These are phyloP conservation scores for Lonchura striata DNA, from an alignment of 2,113 vertebrate genomes.

Conservation along the genomic window DNA sequence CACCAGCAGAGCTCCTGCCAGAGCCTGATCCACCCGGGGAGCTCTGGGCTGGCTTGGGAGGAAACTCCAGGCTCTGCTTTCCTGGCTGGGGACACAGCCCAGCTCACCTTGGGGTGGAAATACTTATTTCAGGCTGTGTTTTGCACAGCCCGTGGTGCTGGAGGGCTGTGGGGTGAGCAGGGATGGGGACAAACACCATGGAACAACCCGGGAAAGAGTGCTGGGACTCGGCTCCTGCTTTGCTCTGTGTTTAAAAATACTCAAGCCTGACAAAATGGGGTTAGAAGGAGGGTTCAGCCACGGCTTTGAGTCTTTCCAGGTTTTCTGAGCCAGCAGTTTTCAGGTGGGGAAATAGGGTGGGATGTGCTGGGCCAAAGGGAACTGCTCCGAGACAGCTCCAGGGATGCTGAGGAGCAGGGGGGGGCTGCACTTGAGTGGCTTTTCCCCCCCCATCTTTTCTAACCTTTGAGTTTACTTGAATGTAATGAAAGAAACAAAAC, in stretches of 20 bases:
- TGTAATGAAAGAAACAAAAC: neutral
- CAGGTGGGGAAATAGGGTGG: neutral
- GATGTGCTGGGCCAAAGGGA: neutral
- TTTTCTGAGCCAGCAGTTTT: neutral
- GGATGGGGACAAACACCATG: neutral
- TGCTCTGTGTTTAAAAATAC: conserved; percentile 39
- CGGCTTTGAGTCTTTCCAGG: neutral
- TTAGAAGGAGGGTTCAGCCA: conserved; percentile 1
- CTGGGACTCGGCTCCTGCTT: neutral
- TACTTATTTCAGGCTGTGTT: neutral
- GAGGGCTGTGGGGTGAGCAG: neutral
- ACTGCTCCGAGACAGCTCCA: neutral
- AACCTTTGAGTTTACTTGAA: neutral
- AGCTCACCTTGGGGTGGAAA: neutral
- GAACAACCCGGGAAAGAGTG: neutral
- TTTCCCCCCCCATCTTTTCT: neutral
- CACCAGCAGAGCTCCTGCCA: neutral
- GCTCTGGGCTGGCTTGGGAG: neutral
- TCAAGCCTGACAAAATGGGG: conserved; percentile 39
- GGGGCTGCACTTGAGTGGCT: neutral
- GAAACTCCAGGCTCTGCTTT: neutral
- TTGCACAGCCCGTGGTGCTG: accelerated
- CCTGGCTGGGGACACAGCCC: neutral
- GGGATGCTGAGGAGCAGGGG: neutral
- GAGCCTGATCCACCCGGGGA: neutral